Evolutionary conservation across 2,113 vertebrate genomes (phyloP).

Genomic region (Saimiri boliviensis): DNA sequence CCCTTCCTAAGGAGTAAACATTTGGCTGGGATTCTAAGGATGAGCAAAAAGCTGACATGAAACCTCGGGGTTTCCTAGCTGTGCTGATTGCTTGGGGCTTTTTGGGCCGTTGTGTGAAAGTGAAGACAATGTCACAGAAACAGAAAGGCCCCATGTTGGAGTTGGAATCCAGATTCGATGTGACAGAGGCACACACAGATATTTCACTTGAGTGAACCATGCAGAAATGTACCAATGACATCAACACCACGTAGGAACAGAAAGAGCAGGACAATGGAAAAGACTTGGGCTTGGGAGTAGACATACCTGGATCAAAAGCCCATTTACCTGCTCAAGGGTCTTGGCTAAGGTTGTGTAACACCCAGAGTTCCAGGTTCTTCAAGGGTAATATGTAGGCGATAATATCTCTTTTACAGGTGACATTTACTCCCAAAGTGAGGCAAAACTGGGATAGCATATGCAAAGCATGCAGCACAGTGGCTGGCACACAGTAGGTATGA

Average conservation of each 20-base stretch:
- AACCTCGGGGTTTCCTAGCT: conserved; percentile 47
- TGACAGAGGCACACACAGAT: neutral
- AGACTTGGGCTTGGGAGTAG: neutral
- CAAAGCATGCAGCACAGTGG: neutral
- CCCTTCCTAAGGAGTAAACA: neutral
- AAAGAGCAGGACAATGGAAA: neutral
- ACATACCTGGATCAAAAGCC: neutral
- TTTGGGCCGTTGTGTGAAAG: conserved; percentile 35
- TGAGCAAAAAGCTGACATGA: conserved; percentile 52
- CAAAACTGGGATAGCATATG: neutral
- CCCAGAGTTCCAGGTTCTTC: neutral
- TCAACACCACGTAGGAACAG: neutral
- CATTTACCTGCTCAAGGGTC: neutral
- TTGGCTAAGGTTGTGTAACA: neutral
- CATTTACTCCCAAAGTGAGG: neutral
- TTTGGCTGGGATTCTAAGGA: conserved; percentile 51
- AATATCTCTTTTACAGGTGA: neutral
- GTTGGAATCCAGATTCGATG: conserved; percentile 24
- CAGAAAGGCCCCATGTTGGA: neutral
- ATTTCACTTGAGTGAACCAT: neutral
- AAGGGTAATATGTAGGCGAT: too few relatives aligned
- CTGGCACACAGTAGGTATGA: neutral
- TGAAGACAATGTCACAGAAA: conserved; percentile 53
- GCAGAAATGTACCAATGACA: neutral
- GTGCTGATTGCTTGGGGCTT: conserved; percentile 33